A percentile compares a stretch with the other conserved stretches of the same genome.
Evolutionary conservation across 2,888 invertebrate genomes (phyloP).

Genomic region (Fragum fragum): DNA sequence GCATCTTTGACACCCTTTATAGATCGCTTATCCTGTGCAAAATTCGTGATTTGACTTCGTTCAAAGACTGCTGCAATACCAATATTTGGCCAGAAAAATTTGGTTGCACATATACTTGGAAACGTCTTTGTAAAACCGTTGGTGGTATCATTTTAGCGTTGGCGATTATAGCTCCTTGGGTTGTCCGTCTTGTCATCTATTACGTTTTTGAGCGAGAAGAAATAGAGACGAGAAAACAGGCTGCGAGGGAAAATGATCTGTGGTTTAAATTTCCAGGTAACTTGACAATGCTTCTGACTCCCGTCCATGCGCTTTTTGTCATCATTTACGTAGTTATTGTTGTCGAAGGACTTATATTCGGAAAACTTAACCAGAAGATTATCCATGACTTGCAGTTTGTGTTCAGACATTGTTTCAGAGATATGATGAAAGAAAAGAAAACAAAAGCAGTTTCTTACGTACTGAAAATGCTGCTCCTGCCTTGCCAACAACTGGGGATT

Average conservation of each 20-base stretch:
- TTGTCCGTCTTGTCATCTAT: constrained; percentile 76
- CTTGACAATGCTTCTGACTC: constrained; percentile 79
- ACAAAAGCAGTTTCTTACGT: constrained; percentile 67
- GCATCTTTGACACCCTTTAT: constrained; percentile 70
- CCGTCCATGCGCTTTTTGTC: constrained; percentile 80
- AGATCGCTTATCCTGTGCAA: constrained; percentile 78
- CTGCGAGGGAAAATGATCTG: constrained; percentile 50
- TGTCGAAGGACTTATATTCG: constrained; percentile 72
- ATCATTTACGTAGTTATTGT: constrained; percentile 78
- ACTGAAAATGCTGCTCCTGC: constrained; percentile 77
- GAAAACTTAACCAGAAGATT: constrained; percentile 65
- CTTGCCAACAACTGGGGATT: constrained; percentile 78
- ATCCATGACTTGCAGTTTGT: constrained; percentile 71
- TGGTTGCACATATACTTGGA: constrained; percentile 60
- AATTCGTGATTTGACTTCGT: constrained; percentile 73
- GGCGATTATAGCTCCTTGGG: constrained; percentile 76
- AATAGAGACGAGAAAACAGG: constrained; percentile 63
- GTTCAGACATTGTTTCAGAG: constrained; percentile 72
- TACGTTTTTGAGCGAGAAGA: constrained; percentile 76
- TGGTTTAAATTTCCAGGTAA: constrained; percentile 74
- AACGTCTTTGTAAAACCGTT: constrained; percentile 65
- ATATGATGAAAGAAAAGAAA: constrained; percentile 72
- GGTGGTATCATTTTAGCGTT: constrained; percentile 68
- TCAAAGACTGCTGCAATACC: constrained; percentile 73
- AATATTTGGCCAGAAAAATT: constrained; percentile 58